These are phyloP conservation scores for Rhagonycha lutea DNA, from an alignment of 2,888 invertebrate genomes.

Conservation along the genomic window DNA sequence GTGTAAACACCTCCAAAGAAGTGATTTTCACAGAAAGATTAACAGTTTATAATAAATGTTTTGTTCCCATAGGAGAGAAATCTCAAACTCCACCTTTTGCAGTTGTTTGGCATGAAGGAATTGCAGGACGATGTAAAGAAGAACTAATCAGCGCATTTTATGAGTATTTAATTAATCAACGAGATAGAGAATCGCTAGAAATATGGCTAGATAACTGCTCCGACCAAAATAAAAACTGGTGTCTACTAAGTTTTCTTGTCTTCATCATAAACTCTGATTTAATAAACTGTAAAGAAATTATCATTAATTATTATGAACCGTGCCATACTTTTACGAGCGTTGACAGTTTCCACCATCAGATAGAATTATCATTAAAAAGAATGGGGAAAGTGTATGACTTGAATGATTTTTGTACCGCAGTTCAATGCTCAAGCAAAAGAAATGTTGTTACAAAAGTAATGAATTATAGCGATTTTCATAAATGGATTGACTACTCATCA, in stretches of 20 bases:
- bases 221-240: conserved; percentile 5
- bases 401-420: neutral
- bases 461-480: neutral
- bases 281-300: neutral
- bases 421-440: neutral
- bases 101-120: neutral
- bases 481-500: neutral
- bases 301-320: neutral
- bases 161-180: neutral
- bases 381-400: neutral
- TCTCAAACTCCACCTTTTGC: neutral
- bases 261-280: neutral
- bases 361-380: neutral
- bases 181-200: neutral
- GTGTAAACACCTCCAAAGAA: neutral
- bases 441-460: neutral
- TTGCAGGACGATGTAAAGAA: no score
- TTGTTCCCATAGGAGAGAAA: neutral
- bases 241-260: neutral
- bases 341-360: neutral
- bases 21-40: neutral
- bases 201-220: neutral
- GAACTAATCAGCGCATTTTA: no score
- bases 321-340: neutral
- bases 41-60: neutral